Evolutionary conservation across 2,797 vertebrate genomes (phyloP), one percentile per base, ranked within the genome.

Genomic region (Chaetophractus vellerosus): DNA sequence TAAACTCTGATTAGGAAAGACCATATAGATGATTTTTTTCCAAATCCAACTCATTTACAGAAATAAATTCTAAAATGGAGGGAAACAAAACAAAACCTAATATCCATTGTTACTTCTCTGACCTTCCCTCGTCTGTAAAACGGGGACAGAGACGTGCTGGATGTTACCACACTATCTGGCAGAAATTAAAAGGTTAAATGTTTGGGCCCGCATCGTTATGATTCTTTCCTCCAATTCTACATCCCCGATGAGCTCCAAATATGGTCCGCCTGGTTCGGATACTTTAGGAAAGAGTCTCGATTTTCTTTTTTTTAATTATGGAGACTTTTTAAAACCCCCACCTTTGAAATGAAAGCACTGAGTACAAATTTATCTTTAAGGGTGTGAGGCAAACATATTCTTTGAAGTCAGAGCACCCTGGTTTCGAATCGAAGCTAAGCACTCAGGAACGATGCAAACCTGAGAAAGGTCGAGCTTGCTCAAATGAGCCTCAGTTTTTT

Each of bases 271-370:
- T 24, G 76, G 24, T 84, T 55, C n/a, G 28, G 36, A 26, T 36
- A 69, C 57, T 50, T 81, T 12, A 41, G n/a, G 75, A 94, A 95
- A 92, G 78, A 90, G 52, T 19, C 16, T 11, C 41, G 6, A n/a
- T 48, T 74, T 94, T 82, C 33, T 23, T 85, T 36, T 38, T 31
- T 66, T 63, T 23, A 68, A 79, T 75, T 69, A 5, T 11, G 45
- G 38, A 76, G 96, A 55, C 21, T 15, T 48, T 28, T 88, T 57
- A 75, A 85, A 74, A 66, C 76, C 21, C 41, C 16, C 81, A 28
- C 31, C 26, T 94, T 45, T 24, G 18, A 41, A 66, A 48, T 19
- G 15, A 83, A 90, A 31, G 45, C 76, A 93, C 11, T 15, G 36
- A 81, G 52, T 16, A 63, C 75, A 90, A 55, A 26, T 45, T 45